Conservation (phyloP, 2,888 invertebrate species). For the Drosophila kanekoi region DNA sequence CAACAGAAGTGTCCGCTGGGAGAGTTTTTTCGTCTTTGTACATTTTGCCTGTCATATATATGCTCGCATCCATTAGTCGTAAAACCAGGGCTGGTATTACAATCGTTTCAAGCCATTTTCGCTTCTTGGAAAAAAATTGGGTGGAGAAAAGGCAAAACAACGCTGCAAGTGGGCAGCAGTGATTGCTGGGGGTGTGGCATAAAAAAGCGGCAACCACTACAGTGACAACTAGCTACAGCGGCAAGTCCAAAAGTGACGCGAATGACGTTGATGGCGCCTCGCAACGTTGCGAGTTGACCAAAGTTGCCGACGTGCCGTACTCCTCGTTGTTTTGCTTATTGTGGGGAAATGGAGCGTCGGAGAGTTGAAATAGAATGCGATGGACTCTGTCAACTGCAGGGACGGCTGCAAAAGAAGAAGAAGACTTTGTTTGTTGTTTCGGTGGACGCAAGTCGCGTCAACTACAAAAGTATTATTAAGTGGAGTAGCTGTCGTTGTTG, state of each 20-base stretch:
- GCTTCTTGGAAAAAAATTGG: constrained; percentile 33
- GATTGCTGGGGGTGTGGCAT: constrained; percentile 8
- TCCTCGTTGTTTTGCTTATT: constrained; percentile 7
- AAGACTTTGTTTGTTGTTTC: neutral
- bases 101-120: constrained; percentile 34
- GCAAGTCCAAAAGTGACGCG: constrained; percentile 18
- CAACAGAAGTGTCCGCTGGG: too few species aligned
- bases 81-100: constrained; percentile 12
- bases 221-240: neutral
- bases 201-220: neutral
- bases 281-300: constrained; percentile 34
- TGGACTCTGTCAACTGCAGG: constrained; percentile 37
- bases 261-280: constrained; percentile 31
- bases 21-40: neutral
- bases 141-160: constrained; percentile 3
- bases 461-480: constrained; percentile 66
- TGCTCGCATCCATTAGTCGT: constrained; percentile 24
- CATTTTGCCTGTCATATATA: neutral
- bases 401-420: neutral
- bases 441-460: constrained; percentile 46
- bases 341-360: constrained; percentile 8
- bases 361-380: constrained; percentile 4
- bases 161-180: constrained; percentile 7
- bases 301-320: constrained; percentile 50
- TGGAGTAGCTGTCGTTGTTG: constrained; percentile 41